phyloP scores from a whole-genome alignment of 2,888 invertebrate genomes.

The Liodrosophila aerea region DNA sequence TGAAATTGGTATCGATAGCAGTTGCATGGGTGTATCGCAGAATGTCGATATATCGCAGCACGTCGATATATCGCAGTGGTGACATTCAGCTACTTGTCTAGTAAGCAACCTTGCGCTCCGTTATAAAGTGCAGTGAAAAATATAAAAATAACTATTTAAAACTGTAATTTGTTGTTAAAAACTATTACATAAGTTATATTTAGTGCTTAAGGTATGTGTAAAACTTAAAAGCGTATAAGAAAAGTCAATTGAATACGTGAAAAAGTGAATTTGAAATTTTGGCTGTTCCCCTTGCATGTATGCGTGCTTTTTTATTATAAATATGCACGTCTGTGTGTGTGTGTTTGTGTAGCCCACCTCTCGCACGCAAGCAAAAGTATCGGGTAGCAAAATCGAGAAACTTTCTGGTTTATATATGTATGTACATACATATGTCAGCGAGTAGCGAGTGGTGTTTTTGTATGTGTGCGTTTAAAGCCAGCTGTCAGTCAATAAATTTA shows the following conservation, averaged over 20 bases:
- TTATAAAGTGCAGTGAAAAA: constrained; percentile 70
- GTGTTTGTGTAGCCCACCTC: constrained; percentile 31
- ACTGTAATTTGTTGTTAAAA: constrained; percentile 44
- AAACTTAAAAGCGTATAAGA: constrained; percentile 20
- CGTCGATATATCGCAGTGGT: constrained; percentile 20
- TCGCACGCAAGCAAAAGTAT: constrained; percentile 68
- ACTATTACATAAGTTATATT: constrained; percentile 54
- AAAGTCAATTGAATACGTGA: constrained; percentile 5
- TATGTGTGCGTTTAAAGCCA: constrained; percentile 25
- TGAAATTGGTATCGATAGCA: not conserved
- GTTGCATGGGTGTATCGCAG: constrained; percentile 38
- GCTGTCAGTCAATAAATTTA: constrained; percentile 31
- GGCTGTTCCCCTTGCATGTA: constrained; percentile 39
- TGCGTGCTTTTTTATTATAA: constrained; percentile 31
- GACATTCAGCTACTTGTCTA: constrained; percentile 54
- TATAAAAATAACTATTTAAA: constrained; percentile 58
- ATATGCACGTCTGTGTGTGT: constrained; percentile 11
- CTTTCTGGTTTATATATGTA: constrained; percentile 55
- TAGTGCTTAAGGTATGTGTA: constrained; percentile 50
- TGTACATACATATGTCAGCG: constrained; percentile 9
- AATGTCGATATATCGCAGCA: constrained; percentile 20
- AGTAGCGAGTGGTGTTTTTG: constrained; percentile 2
- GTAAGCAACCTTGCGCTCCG: constrained; percentile 58
- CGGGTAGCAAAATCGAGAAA: constrained; percentile 73
- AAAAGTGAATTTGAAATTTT: constrained; percentile 52